These are phyloP conservation scores for Philopotamus ludificatus DNA, from an alignment of 1,140 invertebrate genomes.

Conservation along the genomic window DNA sequence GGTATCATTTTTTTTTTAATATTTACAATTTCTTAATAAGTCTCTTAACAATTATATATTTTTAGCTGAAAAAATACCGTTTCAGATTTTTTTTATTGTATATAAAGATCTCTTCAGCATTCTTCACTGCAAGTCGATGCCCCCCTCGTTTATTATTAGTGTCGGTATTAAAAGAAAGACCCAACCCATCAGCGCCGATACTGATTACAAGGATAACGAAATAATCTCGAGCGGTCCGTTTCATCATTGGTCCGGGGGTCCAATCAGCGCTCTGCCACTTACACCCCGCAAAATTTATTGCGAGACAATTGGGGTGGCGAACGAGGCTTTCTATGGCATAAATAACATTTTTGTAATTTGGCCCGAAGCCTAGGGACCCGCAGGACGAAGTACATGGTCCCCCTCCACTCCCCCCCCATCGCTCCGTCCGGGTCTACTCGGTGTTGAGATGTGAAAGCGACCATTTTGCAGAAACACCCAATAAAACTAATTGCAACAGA, in stretches of 20 bases:
- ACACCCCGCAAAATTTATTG: constrained; percentile 29
- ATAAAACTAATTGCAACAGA: constrained; percentile 9
- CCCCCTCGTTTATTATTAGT: too few relatives aligned
- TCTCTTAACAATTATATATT: too few relatives aligned
- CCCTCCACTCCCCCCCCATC: background rate
- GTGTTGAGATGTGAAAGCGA: constrained; percentile 3
- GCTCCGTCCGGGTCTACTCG: background rate
- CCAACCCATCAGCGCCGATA: too few relatives aligned
- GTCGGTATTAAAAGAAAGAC: too few relatives aligned
- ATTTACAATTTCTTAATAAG: too few relatives aligned
- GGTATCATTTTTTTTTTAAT: too few relatives aligned
- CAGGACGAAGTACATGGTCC: background rate
- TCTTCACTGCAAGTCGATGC: too few relatives aligned
- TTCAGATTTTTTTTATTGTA: too few relatives aligned
- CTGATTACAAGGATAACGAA: background rate
- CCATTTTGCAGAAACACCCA: constrained; percentile 1
- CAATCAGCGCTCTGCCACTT: constrained; percentile 32
- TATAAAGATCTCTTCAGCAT: too few relatives aligned
- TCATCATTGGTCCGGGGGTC: constrained; percentile 15
- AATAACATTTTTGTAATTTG: constrained; percentile 36
- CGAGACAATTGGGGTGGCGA: constrained; percentile 19
- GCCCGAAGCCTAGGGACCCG: constrained; percentile 3
- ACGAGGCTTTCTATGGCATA: constrained; percentile 21
- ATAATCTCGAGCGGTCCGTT: background rate
- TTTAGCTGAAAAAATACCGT: too few relatives aligned